Evolutionary conservation across 1,140 invertebrate species (phyloP).

Genomic region (Augochlora pura): DNA sequence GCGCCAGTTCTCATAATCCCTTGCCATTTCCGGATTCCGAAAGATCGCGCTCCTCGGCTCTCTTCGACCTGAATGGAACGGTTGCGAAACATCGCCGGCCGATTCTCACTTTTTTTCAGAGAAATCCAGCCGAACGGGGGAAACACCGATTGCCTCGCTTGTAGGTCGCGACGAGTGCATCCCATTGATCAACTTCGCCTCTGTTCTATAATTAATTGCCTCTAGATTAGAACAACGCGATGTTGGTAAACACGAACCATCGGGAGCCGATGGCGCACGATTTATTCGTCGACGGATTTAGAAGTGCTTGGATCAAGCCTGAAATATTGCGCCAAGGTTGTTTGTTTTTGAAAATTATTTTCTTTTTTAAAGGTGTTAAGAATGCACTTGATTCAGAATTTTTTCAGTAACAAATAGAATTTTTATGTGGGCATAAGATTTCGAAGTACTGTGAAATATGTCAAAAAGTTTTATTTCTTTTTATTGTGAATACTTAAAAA

Average conservation of each 20-base stretch:
- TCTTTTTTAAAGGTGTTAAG: no score
- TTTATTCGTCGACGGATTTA: no score
- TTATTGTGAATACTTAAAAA: no score
- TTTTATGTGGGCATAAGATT: no score
- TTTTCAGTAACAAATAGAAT: no score
- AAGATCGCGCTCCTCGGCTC: constrained; percentile 5
- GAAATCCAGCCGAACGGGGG: not conserved
- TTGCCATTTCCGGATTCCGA: constrained; percentile 39
- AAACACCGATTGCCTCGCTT: not conserved
- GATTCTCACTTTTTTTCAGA: constrained; percentile 23
- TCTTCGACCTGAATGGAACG: not conserved
- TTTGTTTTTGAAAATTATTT: no score
- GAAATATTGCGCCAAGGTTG: no score
- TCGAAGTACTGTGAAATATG: no score
- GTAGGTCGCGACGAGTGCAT: not conserved
- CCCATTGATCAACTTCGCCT: not conserved
- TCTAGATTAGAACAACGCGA: not conserved
- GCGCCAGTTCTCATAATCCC: constrained; percentile 37
- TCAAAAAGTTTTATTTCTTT: no score
- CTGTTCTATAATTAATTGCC: not conserved
- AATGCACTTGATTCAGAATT: no score
- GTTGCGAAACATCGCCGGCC: not conserved
- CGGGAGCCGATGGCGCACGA: not conserved
- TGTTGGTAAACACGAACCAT: not conserved
- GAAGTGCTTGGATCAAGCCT: no score